phyloP scores from a whole-genome alignment of 1,140 invertebrate species.

The Matsumurasca onukii region DNA sequence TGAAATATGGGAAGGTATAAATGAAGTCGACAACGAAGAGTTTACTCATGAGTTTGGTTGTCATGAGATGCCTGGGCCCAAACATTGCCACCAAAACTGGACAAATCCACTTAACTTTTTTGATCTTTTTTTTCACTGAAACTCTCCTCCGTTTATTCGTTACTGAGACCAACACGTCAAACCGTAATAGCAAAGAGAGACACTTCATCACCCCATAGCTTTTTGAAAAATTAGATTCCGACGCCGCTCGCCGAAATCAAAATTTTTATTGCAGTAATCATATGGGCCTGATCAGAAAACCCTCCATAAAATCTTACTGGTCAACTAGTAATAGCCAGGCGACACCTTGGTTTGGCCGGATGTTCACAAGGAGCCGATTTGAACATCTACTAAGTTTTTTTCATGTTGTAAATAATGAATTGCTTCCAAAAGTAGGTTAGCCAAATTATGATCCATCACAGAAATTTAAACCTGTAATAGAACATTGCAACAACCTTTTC shows the following conservation, averaged over 20 bases:
- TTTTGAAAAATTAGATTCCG: background rate
- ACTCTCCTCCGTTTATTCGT: too few species aligned
- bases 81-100: too few species aligned
- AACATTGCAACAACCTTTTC: too few species aligned
- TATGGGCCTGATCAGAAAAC: slow-evolving; percentile 8
- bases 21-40: too few species aligned
- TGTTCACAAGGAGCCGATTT: too few species aligned
- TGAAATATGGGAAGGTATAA: background rate
- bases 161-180: background rate
- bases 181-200: background rate
- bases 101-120: too few species aligned
- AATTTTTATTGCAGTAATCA: background rate
- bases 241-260: background rate
- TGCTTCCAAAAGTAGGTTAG: background rate
- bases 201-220: background rate
- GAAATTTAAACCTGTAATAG: too few species aligned
- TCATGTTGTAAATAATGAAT: background rate
- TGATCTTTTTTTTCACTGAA: too few species aligned
- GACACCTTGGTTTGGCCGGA: background rate
- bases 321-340: background rate
- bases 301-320: slow-evolving; percentile 6
- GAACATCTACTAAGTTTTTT: too few species aligned
- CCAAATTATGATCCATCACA: background rate
- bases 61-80: too few species aligned
- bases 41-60: too few species aligned